Conservation (phyloP, 35 echinoderm and acorn worm species). For the Amphiura filiformis region DNA sequence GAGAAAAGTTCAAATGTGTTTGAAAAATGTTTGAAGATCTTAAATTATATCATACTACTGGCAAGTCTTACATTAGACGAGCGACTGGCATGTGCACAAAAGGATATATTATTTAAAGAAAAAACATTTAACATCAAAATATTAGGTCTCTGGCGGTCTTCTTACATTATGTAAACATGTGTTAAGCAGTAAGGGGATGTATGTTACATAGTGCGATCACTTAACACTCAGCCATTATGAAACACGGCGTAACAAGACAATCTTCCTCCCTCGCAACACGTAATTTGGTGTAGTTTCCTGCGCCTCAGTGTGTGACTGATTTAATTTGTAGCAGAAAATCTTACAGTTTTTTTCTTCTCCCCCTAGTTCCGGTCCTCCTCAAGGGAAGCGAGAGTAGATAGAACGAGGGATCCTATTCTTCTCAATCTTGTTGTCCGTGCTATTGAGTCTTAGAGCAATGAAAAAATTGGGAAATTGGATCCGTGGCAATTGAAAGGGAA, state of each 20-base stretch:
- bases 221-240: neutral
- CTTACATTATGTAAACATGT: neutral
- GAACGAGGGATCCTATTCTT: neutral
- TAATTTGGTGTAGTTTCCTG: neutral
- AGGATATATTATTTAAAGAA: no score
- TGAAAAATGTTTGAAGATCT: no score
- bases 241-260: neutral
- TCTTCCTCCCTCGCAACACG: neutral
- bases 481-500: neutral
- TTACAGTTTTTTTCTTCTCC: neutral
- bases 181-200: neutral
- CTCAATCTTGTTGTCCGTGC: neutral
- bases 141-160: neutral
- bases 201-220: neutral
- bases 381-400: neutral
- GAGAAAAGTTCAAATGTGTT: no score
- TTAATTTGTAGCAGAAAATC: neutral
- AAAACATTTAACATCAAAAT: no score
- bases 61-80: no score
- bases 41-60: no score
- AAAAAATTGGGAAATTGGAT: neutral
- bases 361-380: neutral
- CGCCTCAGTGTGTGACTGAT: slow-evolving; percentile 6
- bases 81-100: no score
- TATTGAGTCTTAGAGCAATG: neutral